A percentile compares a stretch with the other conserved stretches of the same genome.
Evolutionary conservation across 2,888 invertebrate species (phyloP).

Genomic region (Drosophila imparisetae): DNA sequence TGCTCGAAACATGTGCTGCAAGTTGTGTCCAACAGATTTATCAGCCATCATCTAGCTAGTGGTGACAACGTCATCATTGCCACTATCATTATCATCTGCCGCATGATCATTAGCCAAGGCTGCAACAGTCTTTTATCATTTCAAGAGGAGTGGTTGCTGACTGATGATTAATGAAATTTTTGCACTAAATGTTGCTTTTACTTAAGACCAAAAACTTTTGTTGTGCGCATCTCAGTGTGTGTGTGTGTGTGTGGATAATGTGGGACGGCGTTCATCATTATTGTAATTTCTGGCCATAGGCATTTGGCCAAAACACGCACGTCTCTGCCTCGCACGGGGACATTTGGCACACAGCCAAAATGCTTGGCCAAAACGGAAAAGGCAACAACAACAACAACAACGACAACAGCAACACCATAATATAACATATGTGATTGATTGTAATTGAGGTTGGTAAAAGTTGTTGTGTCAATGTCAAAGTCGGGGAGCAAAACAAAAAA

Average conservation of each 20-base stretch:
- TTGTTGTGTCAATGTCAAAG: slow-evolving; percentile 77
- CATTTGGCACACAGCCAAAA: slow-evolving; percentile 56
- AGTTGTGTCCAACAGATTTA: slow-evolving; percentile 50
- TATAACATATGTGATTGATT: slow-evolving; percentile 78
- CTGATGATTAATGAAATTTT: slow-evolving; percentile 70
- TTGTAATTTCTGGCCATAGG: slow-evolving; percentile 68
- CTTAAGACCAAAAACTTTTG: slow-evolving; percentile 62
- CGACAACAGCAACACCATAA: slow-evolving; percentile 33
- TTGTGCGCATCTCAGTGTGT: slow-evolving; percentile 9
- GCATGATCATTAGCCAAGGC: slow-evolving; percentile 56
- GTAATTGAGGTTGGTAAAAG: slow-evolving; percentile 81
- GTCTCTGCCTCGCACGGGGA: slow-evolving; percentile 26
- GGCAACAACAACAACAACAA: slow-evolving; percentile 32
- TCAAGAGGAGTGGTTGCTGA: slow-evolving; percentile 22
- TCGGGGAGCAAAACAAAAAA: slow-evolving; percentile 19
- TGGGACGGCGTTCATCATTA: slow-evolving; percentile 57
- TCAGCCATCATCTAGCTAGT: slow-evolving; percentile 34
- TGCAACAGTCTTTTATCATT: slow-evolving; percentile 68
- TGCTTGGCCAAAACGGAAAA: slow-evolving; percentile 35
- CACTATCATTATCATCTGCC: slow-evolving; percentile 16
- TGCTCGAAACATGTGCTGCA: slow-evolving; percentile 70
- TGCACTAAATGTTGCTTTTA: slow-evolving; percentile 57
- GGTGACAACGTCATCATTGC: slow-evolving; percentile 27
- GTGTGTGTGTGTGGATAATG: slow-evolving; percentile 1
- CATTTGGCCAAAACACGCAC: slow-evolving; percentile 61